Evolutionary conservation across 2,113 vertebrate genomes (phyloP).

Genomic region (Phyllopteryx taeniolatus): DNA sequence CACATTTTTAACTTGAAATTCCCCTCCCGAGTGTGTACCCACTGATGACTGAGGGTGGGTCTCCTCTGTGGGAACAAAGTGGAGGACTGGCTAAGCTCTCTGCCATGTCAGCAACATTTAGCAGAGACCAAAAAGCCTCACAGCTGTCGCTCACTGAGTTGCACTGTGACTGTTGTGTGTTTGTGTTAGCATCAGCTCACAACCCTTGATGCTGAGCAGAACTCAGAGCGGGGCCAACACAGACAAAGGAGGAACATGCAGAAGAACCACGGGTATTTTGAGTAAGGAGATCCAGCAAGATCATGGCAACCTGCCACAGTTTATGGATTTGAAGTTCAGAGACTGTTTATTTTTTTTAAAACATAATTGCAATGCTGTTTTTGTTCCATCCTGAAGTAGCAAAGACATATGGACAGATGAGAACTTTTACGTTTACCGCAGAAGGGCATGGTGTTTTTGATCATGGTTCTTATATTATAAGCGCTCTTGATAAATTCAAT

Average conservation of each 20-base stretch:
- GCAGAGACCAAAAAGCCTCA: slow-evolving; percentile 31
- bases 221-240: slow-evolving; percentile 22
- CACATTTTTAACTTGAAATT: slow-evolving; percentile 19
- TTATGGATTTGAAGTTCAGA: slow-evolving; percentile 17
- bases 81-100: slow-evolving; percentile 64
- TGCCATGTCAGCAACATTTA: slow-evolving; percentile 52
- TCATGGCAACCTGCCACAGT: slow-evolving; percentile 23
- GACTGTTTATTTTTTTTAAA: slow-evolving; percentile 10
- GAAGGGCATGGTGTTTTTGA: not conserved
- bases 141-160: slow-evolving; percentile 29
- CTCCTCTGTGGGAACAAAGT: slow-evolving; percentile 36
- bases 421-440: not conserved
- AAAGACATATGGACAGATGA: not conserved
- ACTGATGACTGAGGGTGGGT: slow-evolving; percentile 50
- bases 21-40: slow-evolving; percentile 6
- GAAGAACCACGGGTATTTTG: slow-evolving; percentile 47
- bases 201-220: slow-evolving; percentile 61
- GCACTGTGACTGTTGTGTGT: slow-evolving; percentile 51
- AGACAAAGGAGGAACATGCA: slow-evolving; percentile 17
- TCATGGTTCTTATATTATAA: slow-evolving; percentile 1
- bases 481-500: not conserved
- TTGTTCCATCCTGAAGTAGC: slow-evolving; percentile 3
- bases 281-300: slow-evolving; percentile 46
- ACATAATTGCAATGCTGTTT: slow-evolving; percentile 1
- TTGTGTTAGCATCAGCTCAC: slow-evolving; percentile 57